Evolutionary conservation across 2,797 vertebrate species (phyloP).

Genomic region (Sparus aurata): DNA sequence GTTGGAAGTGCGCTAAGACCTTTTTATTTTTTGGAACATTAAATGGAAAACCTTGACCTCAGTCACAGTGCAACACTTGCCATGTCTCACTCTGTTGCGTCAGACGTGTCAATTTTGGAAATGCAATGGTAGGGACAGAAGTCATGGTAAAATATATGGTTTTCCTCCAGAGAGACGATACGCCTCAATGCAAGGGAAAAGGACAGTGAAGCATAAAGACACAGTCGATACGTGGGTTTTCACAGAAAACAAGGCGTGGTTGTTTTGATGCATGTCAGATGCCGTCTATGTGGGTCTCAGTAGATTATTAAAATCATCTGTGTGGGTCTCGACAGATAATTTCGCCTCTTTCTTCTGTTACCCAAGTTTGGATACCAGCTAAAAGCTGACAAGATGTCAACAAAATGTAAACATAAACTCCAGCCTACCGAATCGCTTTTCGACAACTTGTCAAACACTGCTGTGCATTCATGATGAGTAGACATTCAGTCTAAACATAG

Average conservation of each 20-base stretch:
- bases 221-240: not conserved
- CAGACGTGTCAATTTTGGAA: too few species aligned
- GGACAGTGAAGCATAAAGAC: not conserved
- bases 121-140: not conserved
- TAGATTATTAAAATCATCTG: slow-evolving; percentile 2
- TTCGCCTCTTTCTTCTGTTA: not conserved
- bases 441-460: not conserved
- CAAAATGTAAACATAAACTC: slow-evolving; percentile 10
- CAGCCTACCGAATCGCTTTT: not conserved
- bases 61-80: not conserved
- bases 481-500: not conserved
- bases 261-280: slow-evolving; percentile 21
- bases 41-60: not conserved
- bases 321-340: not conserved
- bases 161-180: not conserved
- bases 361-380: not conserved
- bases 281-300: not conserved
- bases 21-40: too few species aligned
- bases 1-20: not conserved
- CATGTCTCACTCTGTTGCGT: too few species aligned
- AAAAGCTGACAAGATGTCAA: slow-evolving; percentile 4
- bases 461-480: not conserved
- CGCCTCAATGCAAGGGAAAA: not conserved
- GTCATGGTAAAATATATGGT: not conserved
- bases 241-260: not conserved